Evolutionary conservation across 2,113 vertebrate species (phyloP).

Genomic region (Trachemys scripta): DNA sequence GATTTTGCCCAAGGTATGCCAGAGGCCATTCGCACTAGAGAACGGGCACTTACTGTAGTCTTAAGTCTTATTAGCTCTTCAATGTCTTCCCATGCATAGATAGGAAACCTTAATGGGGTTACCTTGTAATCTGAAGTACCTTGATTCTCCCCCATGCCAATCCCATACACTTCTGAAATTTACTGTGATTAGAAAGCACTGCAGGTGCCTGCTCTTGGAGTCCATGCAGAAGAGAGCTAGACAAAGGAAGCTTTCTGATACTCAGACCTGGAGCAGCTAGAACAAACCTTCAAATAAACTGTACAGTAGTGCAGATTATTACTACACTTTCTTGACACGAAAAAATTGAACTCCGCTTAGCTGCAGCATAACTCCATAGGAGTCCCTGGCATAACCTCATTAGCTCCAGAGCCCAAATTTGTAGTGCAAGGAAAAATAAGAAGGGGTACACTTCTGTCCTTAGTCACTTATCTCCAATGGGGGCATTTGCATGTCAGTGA

Average conservation of each 20-base stretch:
- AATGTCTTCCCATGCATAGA: neutral
- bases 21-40: neutral
- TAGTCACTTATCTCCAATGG: neutral
- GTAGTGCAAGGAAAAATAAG: neutral
- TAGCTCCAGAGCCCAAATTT: neutral
- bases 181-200: neutral
- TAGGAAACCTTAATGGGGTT: neutral
- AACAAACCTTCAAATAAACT: neutral
- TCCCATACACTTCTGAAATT: rapidly evolving
- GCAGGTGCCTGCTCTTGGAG: neutral
- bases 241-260: neutral
- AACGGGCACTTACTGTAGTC: neutral
- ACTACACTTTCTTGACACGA: neutral
- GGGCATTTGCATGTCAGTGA: neutral
- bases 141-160: neutral
- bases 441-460: neutral
- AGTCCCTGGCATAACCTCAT: neutral
- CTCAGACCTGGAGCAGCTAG: neutral
- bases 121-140: neutral
- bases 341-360: neutral
- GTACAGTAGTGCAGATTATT: neutral
- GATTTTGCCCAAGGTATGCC: neutral
- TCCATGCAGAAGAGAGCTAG: neutral
- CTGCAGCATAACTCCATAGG: neutral
- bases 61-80: neutral